Conservation (phyloP, 2,888 invertebrate genomes). For the Embidobia sp. region DNA sequence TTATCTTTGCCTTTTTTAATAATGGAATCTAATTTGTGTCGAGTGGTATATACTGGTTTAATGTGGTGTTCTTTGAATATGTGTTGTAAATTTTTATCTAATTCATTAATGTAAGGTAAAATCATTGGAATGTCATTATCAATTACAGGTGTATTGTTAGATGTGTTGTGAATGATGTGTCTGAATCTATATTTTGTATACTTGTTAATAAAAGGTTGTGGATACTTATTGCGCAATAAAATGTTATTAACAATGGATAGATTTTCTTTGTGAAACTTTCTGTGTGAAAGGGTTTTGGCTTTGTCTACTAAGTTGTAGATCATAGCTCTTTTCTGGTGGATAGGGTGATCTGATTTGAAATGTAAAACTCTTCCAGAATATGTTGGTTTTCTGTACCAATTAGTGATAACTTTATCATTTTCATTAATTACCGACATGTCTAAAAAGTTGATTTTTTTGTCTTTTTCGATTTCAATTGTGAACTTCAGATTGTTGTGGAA, state of each 20-base stretch:
- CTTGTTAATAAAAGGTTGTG: background rate
- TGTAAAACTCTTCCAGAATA: slow-evolving; percentile 10
- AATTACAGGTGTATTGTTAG: no score
- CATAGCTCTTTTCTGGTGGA: slow-evolving; percentile 1
- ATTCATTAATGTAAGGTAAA: no score
- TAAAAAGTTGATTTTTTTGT: slow-evolving; percentile 7
- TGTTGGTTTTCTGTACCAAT: slow-evolving; percentile 6
- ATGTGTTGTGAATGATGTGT: no score
- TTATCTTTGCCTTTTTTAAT: no score
- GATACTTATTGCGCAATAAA: background rate
- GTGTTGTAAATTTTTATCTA: no score
- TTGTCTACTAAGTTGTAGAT: no score
- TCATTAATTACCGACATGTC: background rate
- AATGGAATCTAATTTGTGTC: no score
- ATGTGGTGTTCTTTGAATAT: no score
- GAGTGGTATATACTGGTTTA: no score
- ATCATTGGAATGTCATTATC: no score
- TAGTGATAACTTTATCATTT: background rate
- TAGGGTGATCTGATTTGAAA: no score
- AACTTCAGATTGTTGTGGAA: background rate
- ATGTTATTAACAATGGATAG: background rate
- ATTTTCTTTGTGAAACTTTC: background rate
- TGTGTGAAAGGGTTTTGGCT: background rate
- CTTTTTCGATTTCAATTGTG: slow-evolving; percentile 3
- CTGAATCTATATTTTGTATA: background rate